Base-by-base conservation (phyloP, 1,140 invertebrate genomes). In the Vanessa atalanta region DNA sequence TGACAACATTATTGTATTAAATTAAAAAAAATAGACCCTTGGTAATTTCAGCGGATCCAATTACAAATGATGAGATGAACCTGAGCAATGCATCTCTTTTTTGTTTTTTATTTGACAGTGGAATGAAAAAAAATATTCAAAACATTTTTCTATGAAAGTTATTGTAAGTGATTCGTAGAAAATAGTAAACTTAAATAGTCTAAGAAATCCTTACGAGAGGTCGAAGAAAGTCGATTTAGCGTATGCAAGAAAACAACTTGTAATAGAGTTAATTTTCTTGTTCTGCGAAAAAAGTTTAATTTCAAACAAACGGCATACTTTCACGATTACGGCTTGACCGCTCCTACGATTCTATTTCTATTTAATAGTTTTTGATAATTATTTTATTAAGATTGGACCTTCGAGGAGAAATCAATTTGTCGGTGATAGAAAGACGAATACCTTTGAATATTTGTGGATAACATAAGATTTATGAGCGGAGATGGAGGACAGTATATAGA, bases 261-360 rank as follows among this genome's bases (percentile, higher is more conserved):
- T 68, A 68, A 68, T 68, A 15, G 66, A 68, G 26, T 68, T 68
- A 57, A 68, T 68, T 68, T 55, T 68, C 51, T 60, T 43, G 55
- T 57, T 68, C 51, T 15, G 66, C 66, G 57, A 57, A 57, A 68
- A 68, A 57, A 57, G 53, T 47, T 68, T 60, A 68, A 68, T 68
- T 68, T 57, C 51, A 20, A 47, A 68, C 16, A 68, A 68, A 68
- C 20, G 53, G 66, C 37, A 26, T 47, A 68, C 66, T 68, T 68
- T 68, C 66, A 57, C 66, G 53, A 20, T 68, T 20, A 16, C 53
- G n/a, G 51, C 66, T 37, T 68, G 66, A 60, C 66, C 53, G 48
- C 66, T 20, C 13, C 53, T 68, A 8, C n/a, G 51, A 37, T 31
- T 61, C 14, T 61, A 61, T 61, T 61, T 37, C 12, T 61, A 37